These are phyloP conservation scores for Epistrophe grossulariae DNA, from an alignment of 2,888 invertebrate genomes.

Conservation along the genomic window DNA sequence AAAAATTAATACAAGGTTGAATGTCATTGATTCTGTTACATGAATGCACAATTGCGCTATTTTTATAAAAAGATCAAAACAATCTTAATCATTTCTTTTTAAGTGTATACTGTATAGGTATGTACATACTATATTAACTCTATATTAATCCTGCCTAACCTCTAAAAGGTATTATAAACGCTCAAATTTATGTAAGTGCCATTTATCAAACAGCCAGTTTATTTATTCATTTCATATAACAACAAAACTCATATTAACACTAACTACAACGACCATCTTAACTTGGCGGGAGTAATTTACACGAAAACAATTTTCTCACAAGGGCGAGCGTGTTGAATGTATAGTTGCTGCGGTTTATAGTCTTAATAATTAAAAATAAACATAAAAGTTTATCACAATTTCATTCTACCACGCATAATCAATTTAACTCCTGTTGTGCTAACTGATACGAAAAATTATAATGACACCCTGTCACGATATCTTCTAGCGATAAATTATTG, in stretches of 20 bases:
- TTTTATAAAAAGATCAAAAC: no score
- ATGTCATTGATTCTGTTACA: not conserved
- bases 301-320: constrained; percentile 32
- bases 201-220: not conserved
- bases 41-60: not conserved
- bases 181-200: not conserved
- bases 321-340: constrained; percentile 7
- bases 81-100: not conserved
- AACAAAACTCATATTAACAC: constrained; percentile 1
- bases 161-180: not conserved
- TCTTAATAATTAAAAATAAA: constrained; percentile 20
- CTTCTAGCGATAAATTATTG: constrained; percentile 33
- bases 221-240: constrained; percentile 5
- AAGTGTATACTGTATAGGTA: no score
- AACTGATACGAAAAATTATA: constrained; percentile 46
- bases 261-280: constrained; percentile 10
- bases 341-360: not conserved
- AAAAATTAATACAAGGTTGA: not conserved
- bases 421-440: constrained; percentile 40
- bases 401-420: constrained; percentile 34
- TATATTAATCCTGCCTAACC: not conserved
- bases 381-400: constrained; percentile 29
- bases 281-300: constrained; percentile 19
- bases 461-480: constrained; percentile 56
- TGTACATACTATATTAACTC: not conserved